Base-by-base conservation (phyloP, 2,113 vertebrate species). In the Probosciger aterrimus region DNA sequence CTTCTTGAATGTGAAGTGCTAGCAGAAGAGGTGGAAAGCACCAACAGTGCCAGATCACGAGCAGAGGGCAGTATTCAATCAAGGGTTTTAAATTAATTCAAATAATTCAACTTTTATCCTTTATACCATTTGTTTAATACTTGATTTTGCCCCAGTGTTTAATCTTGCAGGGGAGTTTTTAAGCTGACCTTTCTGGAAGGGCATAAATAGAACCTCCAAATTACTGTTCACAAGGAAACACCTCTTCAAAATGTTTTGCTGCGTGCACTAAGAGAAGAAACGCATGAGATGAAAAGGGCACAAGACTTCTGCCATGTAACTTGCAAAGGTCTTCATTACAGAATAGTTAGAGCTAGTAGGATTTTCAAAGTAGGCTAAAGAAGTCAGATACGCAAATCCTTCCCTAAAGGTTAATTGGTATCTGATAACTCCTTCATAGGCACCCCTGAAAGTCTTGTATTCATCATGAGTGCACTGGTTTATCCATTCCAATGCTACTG, bases 151-250 rank as follows among this genome's bases (percentile, higher is more conserved):
- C 70, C 20, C 25, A 22, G 4, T 10, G 25, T 79, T 94, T 79
- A 68, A 84, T 64, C 47, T 47, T 50, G 23, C 27, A 82, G 2
- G 2, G 35, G 25, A 68, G 23, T 70, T 82, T 89, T 82, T 71
- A 91, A 33, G 24, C 11, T 88, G 88, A 65, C 33, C 67, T 69
- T 79, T 91, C 75, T 64, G 30, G 60, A 80, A 82, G 20, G 70
- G 33, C 55, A 87, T 28, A 89, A 82, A 82, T 22, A 49, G 3
- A 85, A 64, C 30, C 50, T 89, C 55, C 43, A 85, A 79, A 79
- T n/a, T 49, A 60, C n/a, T 49, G 27, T 18, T 71, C 39, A 27
- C 33, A 57, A 57, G 70, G 62, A 90, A 93, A 64, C 1, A 8
- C 27, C 28, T 64, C 76, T 39, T 49, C 10, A 27, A 39, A 71